These are phyloP conservation scores for Phycodurus eques DNA, from an alignment of 2,113 vertebrate genomes.

Conservation along the genomic window DNA sequence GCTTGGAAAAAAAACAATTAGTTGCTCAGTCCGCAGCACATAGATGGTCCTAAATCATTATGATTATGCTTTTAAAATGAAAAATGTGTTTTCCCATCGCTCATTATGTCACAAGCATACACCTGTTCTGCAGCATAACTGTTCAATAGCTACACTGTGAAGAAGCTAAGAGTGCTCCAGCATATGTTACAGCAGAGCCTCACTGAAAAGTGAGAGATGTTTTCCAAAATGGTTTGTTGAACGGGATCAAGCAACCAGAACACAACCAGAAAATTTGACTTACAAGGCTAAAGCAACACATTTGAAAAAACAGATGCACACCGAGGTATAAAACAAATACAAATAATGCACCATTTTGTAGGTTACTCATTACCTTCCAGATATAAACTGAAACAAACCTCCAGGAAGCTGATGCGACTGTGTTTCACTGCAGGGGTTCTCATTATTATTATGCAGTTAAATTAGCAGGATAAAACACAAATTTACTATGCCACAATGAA, in stretches of 20 bases:
- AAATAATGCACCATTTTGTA: constrained; percentile 22
- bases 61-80: constrained; percentile 18
- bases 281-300: neutral
- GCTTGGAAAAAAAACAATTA: neutral
- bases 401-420: neutral
- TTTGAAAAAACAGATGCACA: constrained; percentile 10
- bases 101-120: constrained; percentile 5
- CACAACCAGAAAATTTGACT: neutral
- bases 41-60: constrained; percentile 45
- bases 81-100: constrained; percentile 26
- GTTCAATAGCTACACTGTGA: neutral
- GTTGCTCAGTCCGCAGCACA: constrained; percentile 17
- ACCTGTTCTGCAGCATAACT: constrained; percentile 9
- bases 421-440: constrained; percentile 19
- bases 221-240: neutral
- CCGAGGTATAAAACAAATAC: constrained; percentile 33
- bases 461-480: constrained; percentile 13
- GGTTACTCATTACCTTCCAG: constrained; percentile 23
- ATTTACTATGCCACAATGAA: neutral
- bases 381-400: constrained; percentile 14
- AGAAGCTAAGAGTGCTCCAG: neutral
- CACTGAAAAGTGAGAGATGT: neutral
- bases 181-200: neutral
- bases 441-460: constrained; percentile 17
- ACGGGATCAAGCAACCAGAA: neutral